A percentile compares a stretch with the other conserved stretches of the same genome.
Conservation (phyloP, 2,113 vertebrate genomes). For the Halcyon senegalensis region DNA sequence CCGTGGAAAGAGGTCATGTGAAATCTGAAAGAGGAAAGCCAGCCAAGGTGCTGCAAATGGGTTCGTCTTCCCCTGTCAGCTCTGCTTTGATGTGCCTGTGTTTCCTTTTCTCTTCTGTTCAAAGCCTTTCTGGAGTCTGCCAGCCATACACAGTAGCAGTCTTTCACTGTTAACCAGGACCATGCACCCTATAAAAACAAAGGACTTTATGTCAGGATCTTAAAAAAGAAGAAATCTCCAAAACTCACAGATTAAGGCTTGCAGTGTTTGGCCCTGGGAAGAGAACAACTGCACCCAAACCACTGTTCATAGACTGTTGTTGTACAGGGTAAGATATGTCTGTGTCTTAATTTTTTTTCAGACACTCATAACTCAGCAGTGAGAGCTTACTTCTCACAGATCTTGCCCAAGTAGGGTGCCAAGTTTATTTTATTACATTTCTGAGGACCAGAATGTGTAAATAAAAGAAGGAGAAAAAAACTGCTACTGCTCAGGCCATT, state of each 20-base stretch:
- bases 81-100: neutral
- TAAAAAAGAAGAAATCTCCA: neutral
- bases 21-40: neutral
- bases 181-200: neutral
- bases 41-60: neutral
- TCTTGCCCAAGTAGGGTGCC: neutral
- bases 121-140: neutral
- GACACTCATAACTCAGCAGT: neutral
- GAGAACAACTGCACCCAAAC: neutral
- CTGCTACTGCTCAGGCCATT: neutral
- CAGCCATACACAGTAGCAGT: neutral
- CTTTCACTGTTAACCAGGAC: neutral
- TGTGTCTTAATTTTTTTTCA: neutral
- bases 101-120: neutral
- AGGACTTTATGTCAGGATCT: neutral
- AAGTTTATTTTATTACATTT: slow-evolving; percentile 12
- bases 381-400: neutral
- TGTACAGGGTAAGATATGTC: neutral
- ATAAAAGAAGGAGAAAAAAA: neutral
- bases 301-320: neutral
- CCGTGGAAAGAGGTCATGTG: fast-evolving
- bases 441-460: neutral
- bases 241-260: neutral
- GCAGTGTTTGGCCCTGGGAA: neutral
- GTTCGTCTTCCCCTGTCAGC: neutral